Conservation (phyloP, 2,113 vertebrate genomes). For the Micronycteris hirsuta region DNA sequence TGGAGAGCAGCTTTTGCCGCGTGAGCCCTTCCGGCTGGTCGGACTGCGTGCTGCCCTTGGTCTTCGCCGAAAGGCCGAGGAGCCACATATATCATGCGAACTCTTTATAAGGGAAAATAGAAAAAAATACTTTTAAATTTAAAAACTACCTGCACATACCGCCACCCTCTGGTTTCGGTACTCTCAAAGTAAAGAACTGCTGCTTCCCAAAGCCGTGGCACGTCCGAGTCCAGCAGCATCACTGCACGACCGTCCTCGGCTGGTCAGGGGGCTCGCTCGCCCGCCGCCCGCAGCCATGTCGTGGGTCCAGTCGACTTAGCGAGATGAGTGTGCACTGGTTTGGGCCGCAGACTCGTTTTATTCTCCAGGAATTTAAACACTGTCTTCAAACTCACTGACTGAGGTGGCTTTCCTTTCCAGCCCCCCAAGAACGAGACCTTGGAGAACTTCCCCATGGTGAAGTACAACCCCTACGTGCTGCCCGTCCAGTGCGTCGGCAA, state of each 20-base stretch:
- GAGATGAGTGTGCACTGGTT: neutral
- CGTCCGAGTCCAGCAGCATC: neutral
- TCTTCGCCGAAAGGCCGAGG: no score
- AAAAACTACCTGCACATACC: neutral
- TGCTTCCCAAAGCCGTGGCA: neutral
- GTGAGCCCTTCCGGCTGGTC: no score
- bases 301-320: neutral
- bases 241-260: no score
- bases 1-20: neutral
- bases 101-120: neutral
- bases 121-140: neutral
- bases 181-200: neutral
- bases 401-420: slow-evolving; percentile 75
- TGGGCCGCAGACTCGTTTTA: neutral
- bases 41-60: no score
- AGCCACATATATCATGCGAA: neutral
- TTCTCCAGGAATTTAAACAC: neutral
- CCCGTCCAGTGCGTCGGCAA: slow-evolving; percentile 89
- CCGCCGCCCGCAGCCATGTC: neutral
- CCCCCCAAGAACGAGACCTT: slow-evolving; percentile 80
- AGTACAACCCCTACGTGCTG: slow-evolving; percentile 76
- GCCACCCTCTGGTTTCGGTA: neutral
- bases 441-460: slow-evolving; percentile 77
- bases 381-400: neutral
- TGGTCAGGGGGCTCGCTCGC: neutral